These are phyloP conservation scores for Wasmannia auropunctata DNA, from an alignment of 1,140 invertebrate genomes.

Conservation along the genomic window DNA sequence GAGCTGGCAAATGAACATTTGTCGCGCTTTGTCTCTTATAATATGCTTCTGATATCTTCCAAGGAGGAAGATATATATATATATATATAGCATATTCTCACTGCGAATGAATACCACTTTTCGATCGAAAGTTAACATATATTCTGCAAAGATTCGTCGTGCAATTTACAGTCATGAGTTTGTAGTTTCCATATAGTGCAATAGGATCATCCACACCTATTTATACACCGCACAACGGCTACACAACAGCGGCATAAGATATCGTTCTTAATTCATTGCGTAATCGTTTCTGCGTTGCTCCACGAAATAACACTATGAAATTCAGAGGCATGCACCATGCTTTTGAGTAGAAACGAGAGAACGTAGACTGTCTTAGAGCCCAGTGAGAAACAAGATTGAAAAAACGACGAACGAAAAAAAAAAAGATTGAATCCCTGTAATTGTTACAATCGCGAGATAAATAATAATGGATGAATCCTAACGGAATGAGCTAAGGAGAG, in stretches of 20 bases:
- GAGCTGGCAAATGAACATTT: slow-evolving; percentile 69
- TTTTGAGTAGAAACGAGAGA: slow-evolving; percentile 81
- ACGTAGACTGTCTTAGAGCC: slow-evolving; percentile 81
- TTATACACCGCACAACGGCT: background rate
- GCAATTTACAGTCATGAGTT: slow-evolving; percentile 17
- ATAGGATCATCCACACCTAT: slow-evolving; percentile 37
- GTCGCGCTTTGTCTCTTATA: slow-evolving; percentile 2
- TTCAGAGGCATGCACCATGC: slow-evolving; percentile 73
- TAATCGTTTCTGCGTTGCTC: slow-evolving; percentile 38
- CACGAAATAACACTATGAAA: slow-evolving; percentile 42
- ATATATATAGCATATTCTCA: slow-evolving; percentile 13
- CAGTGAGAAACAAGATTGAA: slow-evolving; percentile 82
- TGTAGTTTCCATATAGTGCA: slow-evolving; percentile 49
- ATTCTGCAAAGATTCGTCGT: slow-evolving; percentile 26
- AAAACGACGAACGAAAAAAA: slow-evolving; percentile 73
- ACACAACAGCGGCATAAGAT: background rate
- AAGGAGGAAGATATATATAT: background rate
- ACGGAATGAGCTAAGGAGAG: slow-evolving; percentile 55
- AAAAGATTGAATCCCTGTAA: slow-evolving; percentile 65
- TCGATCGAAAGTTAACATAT: slow-evolving; percentile 12
- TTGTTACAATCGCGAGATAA: slow-evolving; percentile 62
- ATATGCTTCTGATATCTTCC: background rate
- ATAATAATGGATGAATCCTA: slow-evolving; percentile 66
- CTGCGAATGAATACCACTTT: background rate
- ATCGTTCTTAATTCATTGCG: background rate